Conservation (phyloP, 1,140 invertebrate genomes). For the Heterodera carotae region DNA sequence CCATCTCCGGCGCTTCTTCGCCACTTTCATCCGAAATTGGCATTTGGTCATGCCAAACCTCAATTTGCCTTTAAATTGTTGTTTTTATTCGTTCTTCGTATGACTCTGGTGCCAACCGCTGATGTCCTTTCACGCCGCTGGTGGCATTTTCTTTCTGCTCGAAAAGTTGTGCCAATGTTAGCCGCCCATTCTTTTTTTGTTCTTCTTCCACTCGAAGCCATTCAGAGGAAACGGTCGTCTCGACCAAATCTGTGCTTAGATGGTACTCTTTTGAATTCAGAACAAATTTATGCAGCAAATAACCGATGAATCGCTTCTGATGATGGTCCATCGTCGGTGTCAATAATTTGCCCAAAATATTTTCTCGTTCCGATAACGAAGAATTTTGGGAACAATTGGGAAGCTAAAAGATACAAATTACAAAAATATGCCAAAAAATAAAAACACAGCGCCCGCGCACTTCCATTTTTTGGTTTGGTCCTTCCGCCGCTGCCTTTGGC, state of each 20-base stretch:
- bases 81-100: neutral
- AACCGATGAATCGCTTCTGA: conserved; percentile 10
- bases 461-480: no score
- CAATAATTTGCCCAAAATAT: neutral
- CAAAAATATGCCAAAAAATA: neutral
- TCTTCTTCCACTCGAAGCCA: neutral
- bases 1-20: neutral
- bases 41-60: neutral
- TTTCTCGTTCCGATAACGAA: neutral
- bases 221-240: neutral
- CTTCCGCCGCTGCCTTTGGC: neutral
- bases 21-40: neutral
- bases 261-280: neutral
- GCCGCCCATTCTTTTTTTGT: neutral
- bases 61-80: neutral
- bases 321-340: neutral
- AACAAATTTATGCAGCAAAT: neutral
- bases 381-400: conserved; percentile 8
- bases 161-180: neutral
- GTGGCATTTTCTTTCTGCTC: no score
- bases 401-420: neutral
- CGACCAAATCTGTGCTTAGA: neutral
- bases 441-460: neutral
- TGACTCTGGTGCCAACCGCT: neutral
- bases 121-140: neutral